Base-by-base conservation (phyloP, 2,797 vertebrate species). In the Lophotriccus pileatus region DNA sequence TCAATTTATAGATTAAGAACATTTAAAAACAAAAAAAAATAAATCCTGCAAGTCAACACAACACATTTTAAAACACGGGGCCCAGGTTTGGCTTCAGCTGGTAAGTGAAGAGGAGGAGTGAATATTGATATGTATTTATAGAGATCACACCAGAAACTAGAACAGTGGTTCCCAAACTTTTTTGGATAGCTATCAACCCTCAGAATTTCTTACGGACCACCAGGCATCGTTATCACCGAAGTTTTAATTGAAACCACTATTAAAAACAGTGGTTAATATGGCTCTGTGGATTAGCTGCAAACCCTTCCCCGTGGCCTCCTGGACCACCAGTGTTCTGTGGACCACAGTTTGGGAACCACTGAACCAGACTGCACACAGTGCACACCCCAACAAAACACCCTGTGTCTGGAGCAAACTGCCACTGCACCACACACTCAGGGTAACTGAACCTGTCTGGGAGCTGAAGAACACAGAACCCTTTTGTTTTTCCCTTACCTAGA, bases 171-270 rank as follows among this genome's bases (percentile, higher is more conserved):
- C 91, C 58, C 50, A 81, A 75, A 92, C 66, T 37, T 62, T 27
- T 91, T 96, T 94, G 95, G 85, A 94, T 80, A 39, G 53, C 69
- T 66, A 34, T 90, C 91, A 94, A 95, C 69, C 79, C 91, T 94
- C 91, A 86, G 83, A 86, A 93, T 95, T 89, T 95, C 87, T 92
- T 88, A 90, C 0, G 2, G 94, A 90, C 93, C 89, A 94, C 93
- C 94, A 94, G 82, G 76, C 93, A 91, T 94, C 62, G 0, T 96
- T 91, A 94, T 91, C 76, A 95, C 84, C 89, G 93, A 84, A 32
- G 36, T 94, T 96, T 86, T 96, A 96, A 95, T 95, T 95, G 95
- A 75, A 96, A 96, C 81, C 95, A 96, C 89, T 41, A 88, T 96
- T 88, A 90, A 90, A 96, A 94, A 90, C 78, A 94, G 53, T 41